Conservation (phyloP, 2,797 vertebrate genomes). For the Chaetodon trifasciatus region DNA sequence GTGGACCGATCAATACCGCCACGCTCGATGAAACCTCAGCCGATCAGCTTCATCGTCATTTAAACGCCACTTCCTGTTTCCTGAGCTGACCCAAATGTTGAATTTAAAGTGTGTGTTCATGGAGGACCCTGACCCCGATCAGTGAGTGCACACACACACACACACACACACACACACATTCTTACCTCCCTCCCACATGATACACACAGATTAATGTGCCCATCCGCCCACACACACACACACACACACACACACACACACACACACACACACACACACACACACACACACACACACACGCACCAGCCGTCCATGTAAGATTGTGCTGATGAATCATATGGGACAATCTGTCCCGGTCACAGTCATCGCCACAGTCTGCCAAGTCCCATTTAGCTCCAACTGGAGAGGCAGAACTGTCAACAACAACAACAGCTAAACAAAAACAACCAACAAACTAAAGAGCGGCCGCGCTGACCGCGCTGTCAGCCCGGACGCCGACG, state of each 20-base stretch:
- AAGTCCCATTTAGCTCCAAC: conserved; percentile 58
- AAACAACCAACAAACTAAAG: neutral
- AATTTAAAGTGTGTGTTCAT: neutral
- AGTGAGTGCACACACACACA: neutral
- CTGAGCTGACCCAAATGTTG: no score
- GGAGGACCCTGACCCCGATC: neutral
- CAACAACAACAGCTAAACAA: conserved; percentile 38
- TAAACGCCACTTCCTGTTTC: no score
- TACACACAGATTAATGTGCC: neutral
- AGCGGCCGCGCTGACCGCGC: neutral
- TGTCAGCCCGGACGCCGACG: no score
- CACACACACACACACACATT: neutral
- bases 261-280: conserved; percentile 36
- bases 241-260: conserved; percentile 9
- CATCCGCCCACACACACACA: conserved; percentile 24
- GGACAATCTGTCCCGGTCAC: conserved; percentile 74
- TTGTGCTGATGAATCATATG: conserved; percentile 69
- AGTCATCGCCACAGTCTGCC: conserved; percentile 61
- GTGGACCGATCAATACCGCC: neutral
- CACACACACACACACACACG: conserved; percentile 26
- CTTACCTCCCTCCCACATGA: conserved; percentile 2
- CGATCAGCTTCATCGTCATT: neutral
- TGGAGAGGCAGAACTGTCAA: conserved; percentile 53
- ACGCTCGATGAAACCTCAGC: neutral
- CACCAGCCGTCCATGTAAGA: conserved; percentile 36